Conservation (phyloP, 2,797 vertebrate genomes). For the Eospalax fontanierii region DNA sequence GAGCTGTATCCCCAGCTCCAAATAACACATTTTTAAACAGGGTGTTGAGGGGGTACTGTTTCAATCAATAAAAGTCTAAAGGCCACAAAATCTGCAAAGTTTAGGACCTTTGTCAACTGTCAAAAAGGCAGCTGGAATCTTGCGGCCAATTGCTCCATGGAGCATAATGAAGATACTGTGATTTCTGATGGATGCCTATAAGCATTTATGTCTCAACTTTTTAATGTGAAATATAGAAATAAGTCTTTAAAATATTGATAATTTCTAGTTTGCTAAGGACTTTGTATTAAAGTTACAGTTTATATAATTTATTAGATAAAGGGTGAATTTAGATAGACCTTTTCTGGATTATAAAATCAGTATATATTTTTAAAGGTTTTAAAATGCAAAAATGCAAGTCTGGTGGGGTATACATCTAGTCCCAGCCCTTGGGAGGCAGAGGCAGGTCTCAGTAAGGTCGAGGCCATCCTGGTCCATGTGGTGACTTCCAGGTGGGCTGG, state of each 20-base stretch:
- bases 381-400: neutral
- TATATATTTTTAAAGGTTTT: neutral
- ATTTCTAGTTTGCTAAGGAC: neutral
- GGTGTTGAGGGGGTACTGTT: neutral
- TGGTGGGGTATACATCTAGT: too few species aligned
- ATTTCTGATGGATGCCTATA: neutral
- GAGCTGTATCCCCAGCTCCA: neutral
- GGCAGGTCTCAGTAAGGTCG: too few species aligned
- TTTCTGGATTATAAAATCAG: slow-evolving; percentile 55
- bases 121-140: neutral
- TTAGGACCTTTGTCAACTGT: neutral
- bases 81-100: neutral
- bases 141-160: rapidly evolving
- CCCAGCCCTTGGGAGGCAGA: too few species aligned
- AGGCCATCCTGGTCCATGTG: too few species aligned
- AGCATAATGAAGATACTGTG: neutral
- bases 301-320: slow-evolving; percentile 9
- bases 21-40: too few species aligned
- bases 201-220: neutral
- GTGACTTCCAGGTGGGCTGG: too few species aligned
- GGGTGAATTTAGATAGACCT: neutral
- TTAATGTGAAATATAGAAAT: neutral
- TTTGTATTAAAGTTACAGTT: neutral
- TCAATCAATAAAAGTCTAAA: slow-evolving; percentile 6
- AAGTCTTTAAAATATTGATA: slow-evolving; percentile 11